phyloP scores from a whole-genome alignment of 2,888 invertebrate species.

The Hanleya hanleyi region DNA sequence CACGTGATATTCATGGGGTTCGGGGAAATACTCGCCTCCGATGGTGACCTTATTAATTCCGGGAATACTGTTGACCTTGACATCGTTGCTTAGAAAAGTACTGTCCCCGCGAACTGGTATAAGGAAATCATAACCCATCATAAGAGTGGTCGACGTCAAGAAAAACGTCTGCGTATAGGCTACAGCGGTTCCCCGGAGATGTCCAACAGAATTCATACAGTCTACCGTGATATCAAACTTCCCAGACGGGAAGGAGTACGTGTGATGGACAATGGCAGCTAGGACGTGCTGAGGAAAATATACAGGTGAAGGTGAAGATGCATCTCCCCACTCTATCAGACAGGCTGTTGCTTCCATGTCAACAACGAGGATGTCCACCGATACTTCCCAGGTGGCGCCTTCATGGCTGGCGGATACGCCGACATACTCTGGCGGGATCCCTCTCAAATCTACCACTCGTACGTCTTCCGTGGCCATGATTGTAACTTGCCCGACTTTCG shows the following conservation, averaged over 20 bases:
- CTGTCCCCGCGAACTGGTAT: not conserved
- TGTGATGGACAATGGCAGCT: slow-evolving; percentile 22
- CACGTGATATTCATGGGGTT: slow-evolving; percentile 26
- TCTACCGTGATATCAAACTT: not conserved
- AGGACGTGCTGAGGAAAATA: slow-evolving; percentile 42
- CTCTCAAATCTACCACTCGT: slow-evolving; percentile 50
- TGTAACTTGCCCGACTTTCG: slow-evolving; percentile 42
- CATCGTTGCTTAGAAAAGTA: not conserved
- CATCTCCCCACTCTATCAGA: slow-evolving; percentile 45
- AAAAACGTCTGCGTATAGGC: not conserved
- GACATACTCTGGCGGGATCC: slow-evolving; percentile 47
- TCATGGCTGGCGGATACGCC: slow-evolving; percentile 43
- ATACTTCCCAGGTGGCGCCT: slow-evolving; percentile 14
- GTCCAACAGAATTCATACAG: not conserved
- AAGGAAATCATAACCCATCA: not conserved
- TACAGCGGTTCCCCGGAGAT: not conserved
- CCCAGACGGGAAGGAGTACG: not conserved
- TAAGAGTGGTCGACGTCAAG: not conserved
- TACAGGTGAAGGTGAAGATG: not conserved
- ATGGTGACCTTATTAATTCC: slow-evolving; percentile 4
- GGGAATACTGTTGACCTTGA: slow-evolving; percentile 8
- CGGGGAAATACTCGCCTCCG: not conserved
- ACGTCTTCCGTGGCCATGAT: slow-evolving; percentile 43
- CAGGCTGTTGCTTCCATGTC: slow-evolving; percentile 48
- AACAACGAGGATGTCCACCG: slow-evolving; percentile 40